phyloP scores from a whole-genome alignment of 2,888 invertebrate genomes.

The Drosophila suboccidentalis region DNA sequence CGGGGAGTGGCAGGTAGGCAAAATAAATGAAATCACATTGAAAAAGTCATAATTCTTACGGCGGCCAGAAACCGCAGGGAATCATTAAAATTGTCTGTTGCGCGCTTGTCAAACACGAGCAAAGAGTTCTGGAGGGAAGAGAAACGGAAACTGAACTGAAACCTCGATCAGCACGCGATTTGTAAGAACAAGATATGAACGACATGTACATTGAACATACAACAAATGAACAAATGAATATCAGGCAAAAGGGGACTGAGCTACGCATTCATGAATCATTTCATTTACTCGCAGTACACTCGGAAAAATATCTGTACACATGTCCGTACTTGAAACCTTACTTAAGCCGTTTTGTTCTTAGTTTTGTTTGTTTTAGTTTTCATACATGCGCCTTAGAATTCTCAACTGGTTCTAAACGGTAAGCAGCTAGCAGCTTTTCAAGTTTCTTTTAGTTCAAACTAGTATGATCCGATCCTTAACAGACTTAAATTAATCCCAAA shows the following conservation, averaged over 20 bases:
- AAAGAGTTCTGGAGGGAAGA: background rate
- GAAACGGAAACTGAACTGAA: conserved; percentile 23
- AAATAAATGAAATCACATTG: conserved; percentile 78
- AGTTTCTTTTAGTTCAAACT: no score
- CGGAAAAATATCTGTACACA: no score
- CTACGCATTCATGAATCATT: conserved; percentile 73
- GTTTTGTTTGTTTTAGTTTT: no score
- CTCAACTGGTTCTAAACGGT: no score
- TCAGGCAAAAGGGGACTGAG: background rate
- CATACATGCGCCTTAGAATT: no score
- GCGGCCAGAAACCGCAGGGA: conserved; percentile 70
- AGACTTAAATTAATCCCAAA: no score
- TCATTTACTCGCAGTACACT: conserved; percentile 21
- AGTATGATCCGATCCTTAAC: no score
- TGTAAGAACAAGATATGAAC: conserved; percentile 78
- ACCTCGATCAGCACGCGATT: conserved; percentile 77
- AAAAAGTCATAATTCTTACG: conserved; percentile 77
- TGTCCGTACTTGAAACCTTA: no score
- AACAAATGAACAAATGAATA: conserved; percentile 65
- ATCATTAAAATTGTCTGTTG: conserved; percentile 78
- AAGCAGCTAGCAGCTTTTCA: no score
- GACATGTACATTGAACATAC: conserved; percentile 76
- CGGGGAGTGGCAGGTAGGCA: conserved; percentile 32
- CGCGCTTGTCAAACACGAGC: conserved; percentile 74
- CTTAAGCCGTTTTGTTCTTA: no score